phyloP scores from a whole-genome alignment of 2,797 vertebrate species.

The Trachops cirrhosus region DNA sequence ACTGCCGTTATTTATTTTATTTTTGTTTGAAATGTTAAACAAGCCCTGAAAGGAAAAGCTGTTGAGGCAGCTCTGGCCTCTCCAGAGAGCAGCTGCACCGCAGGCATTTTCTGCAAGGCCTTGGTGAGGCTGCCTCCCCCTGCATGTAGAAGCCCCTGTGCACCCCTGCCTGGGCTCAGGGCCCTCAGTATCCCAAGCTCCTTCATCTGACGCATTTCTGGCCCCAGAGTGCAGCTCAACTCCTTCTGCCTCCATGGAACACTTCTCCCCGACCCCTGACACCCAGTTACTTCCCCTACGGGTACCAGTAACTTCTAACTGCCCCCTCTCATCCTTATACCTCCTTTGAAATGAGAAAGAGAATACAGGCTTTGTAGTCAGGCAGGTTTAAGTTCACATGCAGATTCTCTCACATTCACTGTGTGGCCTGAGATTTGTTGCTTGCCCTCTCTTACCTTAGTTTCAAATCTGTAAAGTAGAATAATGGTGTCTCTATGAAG shows the following conservation, averaged over 20 bases:
- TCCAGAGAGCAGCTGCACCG: neutral
- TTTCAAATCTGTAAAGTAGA: neutral
- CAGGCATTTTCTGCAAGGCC: conserved; percentile 27
- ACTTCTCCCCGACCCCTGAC: neutral
- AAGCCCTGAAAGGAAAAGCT: conserved; percentile 68
- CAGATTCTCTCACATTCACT: neutral
- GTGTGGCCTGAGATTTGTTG: neutral
- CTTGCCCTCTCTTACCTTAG: neutral
- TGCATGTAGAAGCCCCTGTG: neutral
- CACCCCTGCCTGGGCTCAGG: neutral
- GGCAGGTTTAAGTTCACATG: neutral
- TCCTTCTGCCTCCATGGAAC: neutral
- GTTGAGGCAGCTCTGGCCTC: neutral
- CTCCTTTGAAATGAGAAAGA: neutral
- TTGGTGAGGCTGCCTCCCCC: neutral
- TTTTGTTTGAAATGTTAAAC: conserved; percentile 77
- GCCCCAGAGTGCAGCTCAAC: neutral
- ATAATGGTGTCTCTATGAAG: neutral
- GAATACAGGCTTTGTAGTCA: neutral
- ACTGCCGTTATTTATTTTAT: conserved; percentile 76
- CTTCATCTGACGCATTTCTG: neutral
- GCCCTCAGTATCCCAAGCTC: neutral
- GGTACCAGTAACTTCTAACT: neutral
- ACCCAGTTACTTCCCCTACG: neutral
- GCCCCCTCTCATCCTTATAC: neutral